Percentiles rank a stretch among this genome's conserved stretches.
Evolutionary conservation across 2,113 vertebrate genomes (phyloP).

Genomic region (Holacanthus passer): DNA sequence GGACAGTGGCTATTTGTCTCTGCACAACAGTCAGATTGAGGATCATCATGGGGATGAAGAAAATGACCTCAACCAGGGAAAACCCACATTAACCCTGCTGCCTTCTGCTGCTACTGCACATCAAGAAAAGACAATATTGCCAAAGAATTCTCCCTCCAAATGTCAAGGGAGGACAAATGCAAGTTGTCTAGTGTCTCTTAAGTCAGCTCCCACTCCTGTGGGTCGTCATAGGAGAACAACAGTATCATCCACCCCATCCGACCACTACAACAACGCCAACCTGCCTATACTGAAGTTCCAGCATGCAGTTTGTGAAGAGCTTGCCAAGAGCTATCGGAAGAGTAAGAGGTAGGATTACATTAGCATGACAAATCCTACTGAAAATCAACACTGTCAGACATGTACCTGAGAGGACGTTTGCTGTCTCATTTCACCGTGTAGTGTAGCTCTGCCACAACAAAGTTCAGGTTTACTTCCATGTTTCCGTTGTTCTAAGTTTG

Average conservation of each 20-base stretch:
- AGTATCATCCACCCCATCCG: conserved; percentile 45
- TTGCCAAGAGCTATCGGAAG: conserved; percentile 85
- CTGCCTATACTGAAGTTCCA: conserved; percentile 90
- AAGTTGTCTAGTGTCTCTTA: background rate
- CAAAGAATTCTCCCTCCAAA: conserved; percentile 46
- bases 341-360: conserved; percentile 78
- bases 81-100: rapidly evolving
- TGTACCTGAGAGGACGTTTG: no score
- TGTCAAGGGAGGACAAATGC: background rate
- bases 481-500: background rate
- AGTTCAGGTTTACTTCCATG: background rate
- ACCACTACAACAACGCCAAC: conserved; percentile 12
- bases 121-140: background rate
- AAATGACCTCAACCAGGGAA: conserved; percentile 8
- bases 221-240: background rate
- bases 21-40: conserved; percentile 79
- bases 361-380: no score
- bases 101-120: background rate
- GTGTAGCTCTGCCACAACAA: background rate
- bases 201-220: conserved; percentile 43
- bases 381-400: no score
- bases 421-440: no score
- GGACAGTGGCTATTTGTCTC: conserved; percentile 85
- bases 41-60: conserved; percentile 42
- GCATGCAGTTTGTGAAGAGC: conserved; percentile 87